Evolutionary conservation across 1,140 invertebrate species (phyloP).

Genomic region (Telenomus remus): DNA sequence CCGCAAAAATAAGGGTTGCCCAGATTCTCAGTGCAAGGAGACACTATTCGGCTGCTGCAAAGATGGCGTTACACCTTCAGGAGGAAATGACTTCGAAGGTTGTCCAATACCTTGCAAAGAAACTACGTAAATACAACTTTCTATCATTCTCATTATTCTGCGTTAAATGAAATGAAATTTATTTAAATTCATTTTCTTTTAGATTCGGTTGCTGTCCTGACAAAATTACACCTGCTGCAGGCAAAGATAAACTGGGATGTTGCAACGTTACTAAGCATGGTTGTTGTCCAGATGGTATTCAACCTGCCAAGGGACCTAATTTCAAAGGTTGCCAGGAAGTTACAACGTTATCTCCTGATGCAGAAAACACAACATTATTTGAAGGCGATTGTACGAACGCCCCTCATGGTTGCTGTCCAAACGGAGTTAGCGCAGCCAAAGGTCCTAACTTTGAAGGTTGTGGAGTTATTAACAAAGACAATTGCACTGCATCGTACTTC

Average conservation of each 20-base stretch:
- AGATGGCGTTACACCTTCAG: constrained; percentile 85
- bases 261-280: constrained; percentile 80
- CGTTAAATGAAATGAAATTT: background rate
- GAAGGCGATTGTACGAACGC: constrained; percentile 70
- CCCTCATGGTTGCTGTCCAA: constrained; percentile 80
- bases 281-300: constrained; percentile 86
- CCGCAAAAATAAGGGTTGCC: constrained; percentile 84
- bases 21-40: constrained; percentile 82
- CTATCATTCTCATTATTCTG: too few relatives aligned
- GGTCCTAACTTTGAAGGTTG: constrained; percentile 75
- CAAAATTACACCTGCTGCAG: constrained; percentile 78
- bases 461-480: constrained; percentile 73
- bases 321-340: constrained; percentile 74
- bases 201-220: constrained; percentile 83
- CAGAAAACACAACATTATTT: constrained; percentile 55
- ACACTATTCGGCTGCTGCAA: constrained; percentile 91
- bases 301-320: constrained; percentile 81
- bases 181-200: constrained; percentile 7
- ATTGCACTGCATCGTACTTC: constrained; percentile 79
- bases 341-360: constrained; percentile 35
- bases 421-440: constrained; percentile 74
- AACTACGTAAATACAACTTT: constrained; percentile 78
- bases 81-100: constrained; percentile 89
- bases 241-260: constrained; percentile 79
- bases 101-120: constrained; percentile 83